These are phyloP conservation scores for Lethocerus indicus DNA, from an alignment of 1,140 invertebrate species.

Conservation along the genomic window DNA sequence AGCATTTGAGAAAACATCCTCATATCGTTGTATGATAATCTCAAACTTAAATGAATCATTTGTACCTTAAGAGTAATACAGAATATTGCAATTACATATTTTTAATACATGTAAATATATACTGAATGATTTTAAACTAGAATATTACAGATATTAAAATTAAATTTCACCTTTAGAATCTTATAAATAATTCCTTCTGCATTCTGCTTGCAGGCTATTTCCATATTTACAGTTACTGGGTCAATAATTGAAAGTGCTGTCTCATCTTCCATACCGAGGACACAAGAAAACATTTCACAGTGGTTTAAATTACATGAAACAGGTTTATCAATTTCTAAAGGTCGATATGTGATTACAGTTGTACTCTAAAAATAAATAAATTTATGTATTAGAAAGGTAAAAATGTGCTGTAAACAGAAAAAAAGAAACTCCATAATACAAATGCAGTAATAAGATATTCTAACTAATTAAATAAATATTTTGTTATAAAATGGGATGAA, in stretches of 20 bases:
- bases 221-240: constrained; percentile 67
- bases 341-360: constrained; percentile 66
- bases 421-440: background rate
- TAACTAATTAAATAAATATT: background rate
- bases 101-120: background rate
- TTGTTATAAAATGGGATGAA: background rate
- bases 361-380: constrained; percentile 43
- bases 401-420: background rate
- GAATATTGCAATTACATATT: background rate
- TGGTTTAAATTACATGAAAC: constrained; percentile 76
- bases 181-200: constrained; percentile 17
- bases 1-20: constrained; percentile 80
- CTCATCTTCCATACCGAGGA: constrained; percentile 78
- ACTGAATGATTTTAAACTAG: background rate
- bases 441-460: background rate
- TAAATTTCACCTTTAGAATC: constrained; percentile 11
- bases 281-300: constrained; percentile 87
- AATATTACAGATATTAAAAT: background rate
- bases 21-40: constrained; percentile 87
- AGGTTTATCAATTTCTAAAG: constrained; percentile 49
- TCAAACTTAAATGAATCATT: constrained; percentile 58
- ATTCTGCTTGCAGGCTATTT: constrained; percentile 29
- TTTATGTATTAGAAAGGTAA: background rate
- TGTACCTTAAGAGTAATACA: constrained; percentile 28
- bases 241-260: constrained; percentile 93